Percentiles rank a stretch among this genome's conserved stretches.
These are phyloP conservation scores for Gymnosoma rotundatum DNA, from an alignment of 2,888 invertebrate species.

Conservation along the genomic window DNA sequence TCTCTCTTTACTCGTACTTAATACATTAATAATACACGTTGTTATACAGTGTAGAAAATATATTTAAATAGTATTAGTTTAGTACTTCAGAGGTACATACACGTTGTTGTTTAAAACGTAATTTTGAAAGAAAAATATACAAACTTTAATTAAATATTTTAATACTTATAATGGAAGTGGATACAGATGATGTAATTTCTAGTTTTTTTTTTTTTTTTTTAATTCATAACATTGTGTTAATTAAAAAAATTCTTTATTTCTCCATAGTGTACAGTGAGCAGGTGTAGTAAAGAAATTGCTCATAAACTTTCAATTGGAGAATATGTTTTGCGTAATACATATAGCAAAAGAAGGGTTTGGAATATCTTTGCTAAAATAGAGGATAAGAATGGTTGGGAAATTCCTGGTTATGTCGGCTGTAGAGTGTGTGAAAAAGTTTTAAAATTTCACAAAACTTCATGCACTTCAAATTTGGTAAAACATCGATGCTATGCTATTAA, in stretches of 20 bases:
- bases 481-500: conserved; percentile 13
- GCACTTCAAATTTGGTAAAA: conserved; percentile 13
- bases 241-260: not conserved
- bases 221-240: no score
- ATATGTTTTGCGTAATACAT: not conserved
- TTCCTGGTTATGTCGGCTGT: conserved; percentile 8
- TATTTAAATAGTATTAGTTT: no score
- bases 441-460: not conserved
- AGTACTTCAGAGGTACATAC: no score
- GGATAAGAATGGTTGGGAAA: not conserved
- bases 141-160: no score
- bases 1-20: no score
- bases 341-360: conserved; percentile 6
- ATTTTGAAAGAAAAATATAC: no score
- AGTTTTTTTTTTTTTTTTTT: no score
- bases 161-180: no score
- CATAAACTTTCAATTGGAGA: not conserved
- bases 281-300: not conserved
- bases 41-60: no score
- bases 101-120: no score
- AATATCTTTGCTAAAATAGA: conserved; percentile 7
- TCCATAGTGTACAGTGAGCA: not conserved
- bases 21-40: no score
- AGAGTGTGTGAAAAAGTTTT: not conserved
- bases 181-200: no score